A percentile compares a stretch with the other conserved stretches of the same genome.
Evolutionary conservation across 1,140 invertebrate genomes (phyloP).

Genomic region (Sogatella furcifera): DNA sequence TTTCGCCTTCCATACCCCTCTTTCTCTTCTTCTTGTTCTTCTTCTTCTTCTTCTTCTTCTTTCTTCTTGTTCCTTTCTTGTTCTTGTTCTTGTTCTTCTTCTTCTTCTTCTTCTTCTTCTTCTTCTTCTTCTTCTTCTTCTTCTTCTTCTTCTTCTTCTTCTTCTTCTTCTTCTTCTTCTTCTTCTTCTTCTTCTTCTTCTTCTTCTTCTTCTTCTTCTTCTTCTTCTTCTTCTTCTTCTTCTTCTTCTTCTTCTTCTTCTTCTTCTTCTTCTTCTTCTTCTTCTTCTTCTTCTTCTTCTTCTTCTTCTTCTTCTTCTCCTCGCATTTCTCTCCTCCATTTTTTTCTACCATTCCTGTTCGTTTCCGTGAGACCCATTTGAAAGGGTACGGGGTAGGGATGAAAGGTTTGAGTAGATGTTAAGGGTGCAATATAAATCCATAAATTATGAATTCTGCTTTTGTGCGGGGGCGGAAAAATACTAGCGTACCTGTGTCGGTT

Average conservation of each 20-base stretch:
- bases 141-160: not conserved
- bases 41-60: too few species aligned
- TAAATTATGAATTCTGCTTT: too few species aligned
- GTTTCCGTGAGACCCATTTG: too few species aligned
- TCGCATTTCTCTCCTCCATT: too few species aligned
- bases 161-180: conserved; percentile 1
- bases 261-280: not conserved
- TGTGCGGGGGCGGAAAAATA: too few species aligned
- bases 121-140: conserved; percentile 2
- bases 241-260: conserved; percentile 2
- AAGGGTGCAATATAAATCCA: too few species aligned
- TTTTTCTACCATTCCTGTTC: too few species aligned
- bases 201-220: conserved; percentile 4
- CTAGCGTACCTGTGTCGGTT: too few species aligned
- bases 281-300: not conserved
- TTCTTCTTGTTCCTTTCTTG: not conserved
- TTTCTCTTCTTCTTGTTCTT: not conserved
- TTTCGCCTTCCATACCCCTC: too few species aligned
- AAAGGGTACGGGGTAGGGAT: too few species aligned
- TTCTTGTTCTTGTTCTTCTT: conserved; percentile 17
- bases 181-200: conserved; percentile 3
- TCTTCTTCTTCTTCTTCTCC: not conserved
- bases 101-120: conserved; percentile 15
- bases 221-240: conserved; percentile 10
- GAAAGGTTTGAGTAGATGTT: too few species aligned